Evolutionary conservation across 2,113 vertebrate species (phyloP).

Genomic region (Tupaia tana): DNA sequence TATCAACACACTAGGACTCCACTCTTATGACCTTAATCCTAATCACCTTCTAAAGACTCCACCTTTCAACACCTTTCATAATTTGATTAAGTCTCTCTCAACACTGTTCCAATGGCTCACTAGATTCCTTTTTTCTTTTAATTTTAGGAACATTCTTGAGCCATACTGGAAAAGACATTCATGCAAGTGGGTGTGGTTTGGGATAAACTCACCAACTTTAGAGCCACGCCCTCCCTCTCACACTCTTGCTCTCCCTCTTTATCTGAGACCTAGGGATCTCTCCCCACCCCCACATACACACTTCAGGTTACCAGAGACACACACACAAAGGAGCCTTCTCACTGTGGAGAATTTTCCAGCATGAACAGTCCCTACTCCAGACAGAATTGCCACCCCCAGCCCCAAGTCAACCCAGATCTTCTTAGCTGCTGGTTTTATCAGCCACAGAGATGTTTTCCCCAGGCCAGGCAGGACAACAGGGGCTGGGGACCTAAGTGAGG

Average conservation of each 20-base stretch:
- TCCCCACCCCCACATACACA: background rate
- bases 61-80: too few species aligned
- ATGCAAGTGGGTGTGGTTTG: background rate
- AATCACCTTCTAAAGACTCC: too few species aligned
- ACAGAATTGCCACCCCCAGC: conserved; percentile 61
- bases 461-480: background rate
- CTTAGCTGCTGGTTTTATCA: conserved; percentile 22
- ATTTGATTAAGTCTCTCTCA: too few species aligned
- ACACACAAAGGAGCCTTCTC: background rate
- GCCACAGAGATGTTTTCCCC: conserved; percentile 37
- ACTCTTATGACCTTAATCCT: too few species aligned
- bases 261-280: background rate
- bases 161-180: conserved; percentile 17
- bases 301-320: background rate
- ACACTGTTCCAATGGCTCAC: too few species aligned
- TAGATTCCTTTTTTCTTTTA: too few species aligned
- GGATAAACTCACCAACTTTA: background rate
- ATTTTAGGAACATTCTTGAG: conserved; percentile 74
- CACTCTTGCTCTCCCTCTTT: background rate
- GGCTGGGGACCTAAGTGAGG: conserved; percentile 89
- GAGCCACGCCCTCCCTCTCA: too few species aligned
- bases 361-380: conserved; percentile 47
- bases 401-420: conserved; percentile 1
- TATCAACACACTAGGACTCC: too few species aligned
- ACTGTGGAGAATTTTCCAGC: background rate